A percentile compares a stretch with the other conserved stretches of the same genome.
Conservation (phyloP, 2,113 vertebrate species). For the Phycodurus eques region DNA sequence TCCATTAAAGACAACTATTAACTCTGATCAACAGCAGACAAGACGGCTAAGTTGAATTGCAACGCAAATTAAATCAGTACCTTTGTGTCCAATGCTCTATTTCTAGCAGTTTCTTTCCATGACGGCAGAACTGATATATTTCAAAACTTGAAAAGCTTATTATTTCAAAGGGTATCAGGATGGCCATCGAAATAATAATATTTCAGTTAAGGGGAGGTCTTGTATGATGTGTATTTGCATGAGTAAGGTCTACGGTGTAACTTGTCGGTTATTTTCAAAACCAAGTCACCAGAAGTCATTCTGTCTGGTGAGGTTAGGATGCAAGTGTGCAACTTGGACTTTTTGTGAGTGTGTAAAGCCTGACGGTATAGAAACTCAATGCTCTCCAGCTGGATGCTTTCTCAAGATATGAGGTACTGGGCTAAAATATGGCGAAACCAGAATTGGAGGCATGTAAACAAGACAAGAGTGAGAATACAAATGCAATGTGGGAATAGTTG, state of each 20-base stretch:
- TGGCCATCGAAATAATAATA: background rate
- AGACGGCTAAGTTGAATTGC: background rate
- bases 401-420: conserved; percentile 28
- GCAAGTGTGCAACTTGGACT: conserved; percentile 3
- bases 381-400: conserved; percentile 34
- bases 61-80: background rate
- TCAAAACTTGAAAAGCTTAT: background rate
- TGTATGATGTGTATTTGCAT: too few relatives aligned
- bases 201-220: too few relatives aligned
- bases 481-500: conserved; percentile 34
- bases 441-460: conserved; percentile 46
- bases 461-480: conserved; percentile 13
- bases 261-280: background rate
- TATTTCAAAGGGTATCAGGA: background rate
- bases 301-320: background rate
- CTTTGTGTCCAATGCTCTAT: background rate
- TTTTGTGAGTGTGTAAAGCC: conserved; percentile 10
- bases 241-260: background rate
- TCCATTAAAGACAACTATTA: background rate
- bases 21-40: background rate
- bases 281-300: background rate
- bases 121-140: background rate
- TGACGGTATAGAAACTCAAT: conserved; percentile 9
- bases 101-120: background rate
- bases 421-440: conserved; percentile 38